phyloP scores from a whole-genome alignment of 2,888 invertebrate species.

The Melieria crassipennis region DNA sequence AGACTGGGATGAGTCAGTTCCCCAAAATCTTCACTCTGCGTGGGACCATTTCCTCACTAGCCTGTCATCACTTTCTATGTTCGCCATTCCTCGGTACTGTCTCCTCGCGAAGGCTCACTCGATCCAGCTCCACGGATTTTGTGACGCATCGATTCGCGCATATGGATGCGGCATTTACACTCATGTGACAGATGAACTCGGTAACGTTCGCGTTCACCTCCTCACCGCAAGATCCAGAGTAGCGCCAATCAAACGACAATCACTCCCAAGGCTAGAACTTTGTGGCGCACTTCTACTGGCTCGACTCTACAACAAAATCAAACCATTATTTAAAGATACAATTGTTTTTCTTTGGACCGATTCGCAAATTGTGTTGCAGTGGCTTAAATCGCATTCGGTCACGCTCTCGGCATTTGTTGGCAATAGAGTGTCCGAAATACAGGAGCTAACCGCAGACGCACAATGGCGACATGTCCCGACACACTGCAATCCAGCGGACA shows the following conservation, averaged over 20 bases:
- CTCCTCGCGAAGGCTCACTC: not conserved
- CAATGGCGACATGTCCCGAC: no score
- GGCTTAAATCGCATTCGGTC: conserved; percentile 36
- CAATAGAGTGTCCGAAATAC: conserved; percentile 37
- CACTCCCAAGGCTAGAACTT: conserved; percentile 11
- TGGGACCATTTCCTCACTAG: not conserved
- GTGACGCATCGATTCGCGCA: not conserved
- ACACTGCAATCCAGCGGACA: no score
- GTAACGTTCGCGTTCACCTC: no score
- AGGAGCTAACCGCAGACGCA: no score
- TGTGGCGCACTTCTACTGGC: conserved; percentile 29
- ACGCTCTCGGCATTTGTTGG: conserved; percentile 38
- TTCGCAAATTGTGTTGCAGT: conserved; percentile 38
- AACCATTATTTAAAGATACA: not conserved
- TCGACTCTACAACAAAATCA: conserved; percentile 15
- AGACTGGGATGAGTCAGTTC: not conserved
- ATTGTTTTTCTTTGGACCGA: conserved; percentile 34
- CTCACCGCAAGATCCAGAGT: no score
- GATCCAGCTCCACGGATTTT: conserved; percentile 34
- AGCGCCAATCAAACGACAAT: no score
- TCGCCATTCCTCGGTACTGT: not conserved
- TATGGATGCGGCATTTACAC: conserved; percentile 34
- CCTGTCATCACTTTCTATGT: not conserved
- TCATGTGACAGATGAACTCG: not conserved
- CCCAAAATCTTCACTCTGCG: not conserved